phyloP scores from a whole-genome alignment of 2,797 vertebrate genomes.

The Parotocinclus haroldoi region DNA sequence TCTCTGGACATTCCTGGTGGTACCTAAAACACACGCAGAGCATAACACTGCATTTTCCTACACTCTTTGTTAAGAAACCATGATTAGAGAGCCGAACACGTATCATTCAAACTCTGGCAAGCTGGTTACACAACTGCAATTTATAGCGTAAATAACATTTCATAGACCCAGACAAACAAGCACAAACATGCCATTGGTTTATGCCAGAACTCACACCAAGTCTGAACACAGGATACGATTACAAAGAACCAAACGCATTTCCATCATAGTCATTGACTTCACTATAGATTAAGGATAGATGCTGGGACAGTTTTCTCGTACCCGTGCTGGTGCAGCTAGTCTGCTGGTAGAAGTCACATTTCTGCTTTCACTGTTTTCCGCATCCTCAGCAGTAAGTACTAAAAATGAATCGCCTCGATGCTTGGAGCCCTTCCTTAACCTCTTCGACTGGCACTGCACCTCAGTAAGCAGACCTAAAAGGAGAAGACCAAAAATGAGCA shows the following conservation, averaged over 20 bases:
- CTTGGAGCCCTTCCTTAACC: constrained; percentile 86
- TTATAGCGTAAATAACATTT: not conserved
- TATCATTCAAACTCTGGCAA: not conserved
- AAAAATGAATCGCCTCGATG: constrained; percentile 53
- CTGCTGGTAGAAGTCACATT: constrained; percentile 83
- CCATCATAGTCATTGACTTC: not conserved
- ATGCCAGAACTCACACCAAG: no score
- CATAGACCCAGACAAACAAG: no score
- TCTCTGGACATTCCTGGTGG: constrained; percentile 73
- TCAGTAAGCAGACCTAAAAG: constrained; percentile 86
- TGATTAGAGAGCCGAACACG: no score
- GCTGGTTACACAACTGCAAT: not conserved
- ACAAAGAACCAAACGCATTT: no score
- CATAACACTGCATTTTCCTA: not conserved
- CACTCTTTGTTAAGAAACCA: no score
- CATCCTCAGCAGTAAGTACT: constrained; percentile 73
- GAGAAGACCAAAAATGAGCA: not conserved
- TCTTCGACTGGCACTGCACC: constrained; percentile 93
- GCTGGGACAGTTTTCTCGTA: not conserved
- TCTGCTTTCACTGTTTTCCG: constrained; percentile 68
- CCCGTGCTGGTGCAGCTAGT: constrained; percentile 72
- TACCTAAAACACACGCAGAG: constrained; percentile 47
- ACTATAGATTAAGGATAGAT: not conserved
- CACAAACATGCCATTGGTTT: no score
- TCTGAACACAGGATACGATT: not conserved